These are phyloP conservation scores for Pelosia muscerda DNA, from an alignment of 2,888 invertebrate species.

Conservation along the genomic window DNA sequence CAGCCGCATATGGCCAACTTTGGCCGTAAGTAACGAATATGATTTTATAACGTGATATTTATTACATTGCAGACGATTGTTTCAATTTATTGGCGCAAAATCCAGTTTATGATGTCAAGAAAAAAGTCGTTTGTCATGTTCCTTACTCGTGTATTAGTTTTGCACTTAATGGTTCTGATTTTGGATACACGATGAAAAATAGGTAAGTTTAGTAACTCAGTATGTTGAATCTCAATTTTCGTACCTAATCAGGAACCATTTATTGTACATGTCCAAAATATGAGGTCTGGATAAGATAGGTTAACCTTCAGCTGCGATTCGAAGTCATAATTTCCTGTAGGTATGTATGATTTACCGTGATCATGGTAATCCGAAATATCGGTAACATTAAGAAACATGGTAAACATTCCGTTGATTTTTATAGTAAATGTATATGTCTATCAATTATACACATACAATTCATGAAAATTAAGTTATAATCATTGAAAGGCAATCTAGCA, in stretches of 20 bases:
- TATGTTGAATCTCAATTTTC: background rate
- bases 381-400: too few relatives aligned
- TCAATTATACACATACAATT: too few relatives aligned
- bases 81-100: constrained; percentile 13
- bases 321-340: too few relatives aligned
- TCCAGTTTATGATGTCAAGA: background rate
- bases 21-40: background rate
- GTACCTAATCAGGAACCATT: background rate
- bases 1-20: too few relatives aligned
- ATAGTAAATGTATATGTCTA: too few relatives aligned
- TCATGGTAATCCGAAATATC: too few relatives aligned
- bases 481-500: too few relatives aligned
- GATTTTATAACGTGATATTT: background rate
- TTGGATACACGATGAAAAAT: constrained; percentile 9
- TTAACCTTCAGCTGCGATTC: background rate
- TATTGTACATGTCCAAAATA: background rate
- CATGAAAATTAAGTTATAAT: too few relatives aligned
- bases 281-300: too few relatives aligned
- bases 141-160: constrained; percentile 1
- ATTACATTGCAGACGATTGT: constrained; percentile 9
- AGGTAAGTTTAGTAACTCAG: background rate
- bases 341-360: too few relatives aligned
- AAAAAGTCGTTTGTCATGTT: background rate
- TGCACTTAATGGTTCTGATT: background rate
- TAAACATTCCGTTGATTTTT: too few relatives aligned